Percentiles rank a stretch among this genome's conserved stretches.
phyloP scores from a whole-genome alignment of 2,113 vertebrate species.

The Alligator sinensis region DNA sequence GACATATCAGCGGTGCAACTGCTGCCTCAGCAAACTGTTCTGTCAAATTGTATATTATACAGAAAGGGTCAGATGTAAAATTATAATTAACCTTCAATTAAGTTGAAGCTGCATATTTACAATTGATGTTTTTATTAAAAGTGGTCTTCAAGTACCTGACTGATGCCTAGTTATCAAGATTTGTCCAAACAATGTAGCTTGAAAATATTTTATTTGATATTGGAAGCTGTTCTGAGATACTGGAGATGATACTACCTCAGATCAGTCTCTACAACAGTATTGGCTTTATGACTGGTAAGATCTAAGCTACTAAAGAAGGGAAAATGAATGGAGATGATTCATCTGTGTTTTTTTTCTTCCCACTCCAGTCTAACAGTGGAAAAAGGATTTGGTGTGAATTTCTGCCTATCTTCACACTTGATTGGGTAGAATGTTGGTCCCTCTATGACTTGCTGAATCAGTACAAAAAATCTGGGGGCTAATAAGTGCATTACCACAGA shows the following conservation, averaged over 20 bases:
- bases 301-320: neutral
- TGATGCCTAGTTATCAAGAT: neutral
- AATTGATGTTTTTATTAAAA: neutral
- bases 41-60: neutral
- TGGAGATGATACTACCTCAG: too few species aligned
- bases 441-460: neutral
- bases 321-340: neutral
- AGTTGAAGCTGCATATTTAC: neutral
- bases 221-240: neutral
- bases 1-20: neutral
- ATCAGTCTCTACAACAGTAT: neutral
- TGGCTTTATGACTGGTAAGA: neutral
- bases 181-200: neutral
- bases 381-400: neutral
- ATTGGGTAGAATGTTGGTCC: neutral
- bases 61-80: neutral
- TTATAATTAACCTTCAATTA: neutral
- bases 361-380: neutral
- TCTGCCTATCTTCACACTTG: neutral
- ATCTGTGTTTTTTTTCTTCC: neutral
- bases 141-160: neutral
- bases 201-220: neutral
- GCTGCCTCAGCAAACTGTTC: neutral
- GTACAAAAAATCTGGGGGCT: neutral
- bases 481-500: too few species aligned